phyloP scores from a whole-genome alignment of 2,797 vertebrate species.

The Orestias chungarensis region DNA sequence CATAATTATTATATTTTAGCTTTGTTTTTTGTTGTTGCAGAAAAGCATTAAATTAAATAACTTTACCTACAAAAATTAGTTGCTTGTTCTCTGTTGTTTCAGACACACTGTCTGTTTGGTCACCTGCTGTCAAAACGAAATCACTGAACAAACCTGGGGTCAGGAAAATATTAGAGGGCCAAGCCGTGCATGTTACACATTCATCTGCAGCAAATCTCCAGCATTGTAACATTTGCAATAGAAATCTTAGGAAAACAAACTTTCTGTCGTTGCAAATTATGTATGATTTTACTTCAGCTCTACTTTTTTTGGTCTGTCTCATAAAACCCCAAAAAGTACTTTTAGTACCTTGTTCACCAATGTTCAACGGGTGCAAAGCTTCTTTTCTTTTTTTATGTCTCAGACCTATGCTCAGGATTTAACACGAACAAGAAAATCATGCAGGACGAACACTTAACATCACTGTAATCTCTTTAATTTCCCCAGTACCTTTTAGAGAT shows the following conservation, averaged over 20 bases:
- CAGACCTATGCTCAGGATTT: not conserved
- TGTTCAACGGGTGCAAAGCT: not conserved
- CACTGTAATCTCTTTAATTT: constrained; percentile 11
- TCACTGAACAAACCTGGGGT: constrained; percentile 57
- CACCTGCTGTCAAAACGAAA: constrained; percentile 44
- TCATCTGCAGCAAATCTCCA: constrained; percentile 57
- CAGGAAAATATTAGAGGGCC: constrained; percentile 32
- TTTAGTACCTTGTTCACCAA: not conserved
- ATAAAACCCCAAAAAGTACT: not conserved
- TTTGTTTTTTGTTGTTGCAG: no score
- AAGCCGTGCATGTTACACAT: constrained; percentile 47
- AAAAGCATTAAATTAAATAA: not conserved
- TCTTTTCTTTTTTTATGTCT: not conserved
- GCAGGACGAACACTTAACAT: constrained; percentile 10
- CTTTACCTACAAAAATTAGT: not conserved
- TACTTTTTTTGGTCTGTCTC: not conserved
- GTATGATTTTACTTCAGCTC: not conserved
- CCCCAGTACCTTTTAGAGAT: constrained; percentile 96
- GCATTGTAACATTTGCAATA: constrained; percentile 66
- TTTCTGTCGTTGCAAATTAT: not conserved
- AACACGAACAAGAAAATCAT: not conserved
- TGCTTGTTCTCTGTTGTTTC: not conserved
- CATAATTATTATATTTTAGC: no score
- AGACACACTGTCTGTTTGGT: constrained; percentile 32
- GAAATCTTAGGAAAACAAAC: constrained; percentile 46